Evolutionary conservation across 2,888 invertebrate genomes (phyloP), one percentile per base, ranked within the genome.

Genomic region (Xanthia icteritia): DNA sequence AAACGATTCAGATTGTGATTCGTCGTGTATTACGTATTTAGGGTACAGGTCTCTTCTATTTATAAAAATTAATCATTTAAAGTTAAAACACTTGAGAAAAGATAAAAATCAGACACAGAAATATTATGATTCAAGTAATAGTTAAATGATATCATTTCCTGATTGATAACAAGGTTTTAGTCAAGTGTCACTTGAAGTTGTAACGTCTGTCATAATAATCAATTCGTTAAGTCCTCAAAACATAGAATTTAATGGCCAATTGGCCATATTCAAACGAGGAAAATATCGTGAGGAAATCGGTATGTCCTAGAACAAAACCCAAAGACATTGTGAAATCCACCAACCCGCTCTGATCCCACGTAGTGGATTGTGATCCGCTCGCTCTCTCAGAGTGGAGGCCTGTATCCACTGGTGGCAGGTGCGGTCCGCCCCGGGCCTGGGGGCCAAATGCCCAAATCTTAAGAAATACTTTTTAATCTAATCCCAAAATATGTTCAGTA

Each of bases 91-190:
- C 42, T 42, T 42, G 11, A 11, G 1, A 42, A 9, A 9, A 42
- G 27, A 76, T 73, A 39, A 11, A 42, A 54, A 73, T 76, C 60
- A 39, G 17, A 42, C 51, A n/a, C 23, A 48, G 31, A 23, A 61
- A 56, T 17, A 60, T 27, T 23, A 64, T 36, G 39, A 58, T 51
- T 65, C 39, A 54, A 74, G 5, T 66, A 23, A 27, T 42, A 74
- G 54, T 56, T 36, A 31, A 36, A 5, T 80, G 64, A 39, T 69
- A 54, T 54, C 45, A 74, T 63, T 69, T 69, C 64, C 81, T 45
- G 45, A 36, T 39, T 42, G 72, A 31, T 79, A 79, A 48, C 23
- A 31, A 42, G 66, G 66, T 60, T 42, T 31, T 31, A 39, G 15
- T 61, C 15, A 61, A 58, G 60, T 69, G 54, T 31, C 72, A 68